Evolutionary conservation across 64 coral and sea anemone species (phyloP).

Genomic region (Catalaphyllia jardinei): DNA sequence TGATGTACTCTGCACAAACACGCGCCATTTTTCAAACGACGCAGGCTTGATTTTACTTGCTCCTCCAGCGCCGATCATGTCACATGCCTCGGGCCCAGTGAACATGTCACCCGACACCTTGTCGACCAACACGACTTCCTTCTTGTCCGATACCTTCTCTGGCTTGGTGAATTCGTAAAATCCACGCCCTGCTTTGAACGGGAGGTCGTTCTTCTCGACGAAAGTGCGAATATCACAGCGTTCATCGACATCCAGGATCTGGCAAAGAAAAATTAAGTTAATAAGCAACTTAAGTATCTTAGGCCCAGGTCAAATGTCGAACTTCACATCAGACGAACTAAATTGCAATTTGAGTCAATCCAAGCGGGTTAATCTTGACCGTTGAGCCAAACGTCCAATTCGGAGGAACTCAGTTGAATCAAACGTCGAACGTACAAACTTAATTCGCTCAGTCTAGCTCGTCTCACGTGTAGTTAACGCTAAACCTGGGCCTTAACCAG

Average conservation of each 20-base stretch:
- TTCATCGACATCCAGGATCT: constrained; percentile 91
- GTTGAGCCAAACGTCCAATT: too few relatives aligned
- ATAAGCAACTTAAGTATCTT: neutral
- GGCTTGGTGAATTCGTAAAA: constrained; percentile 99
- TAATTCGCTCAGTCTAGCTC: too few relatives aligned
- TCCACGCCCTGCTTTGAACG: constrained; percentile 91
- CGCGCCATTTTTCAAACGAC: constrained; percentile 87
- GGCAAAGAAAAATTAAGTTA: neutral
- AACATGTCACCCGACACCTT: constrained; percentile 95
- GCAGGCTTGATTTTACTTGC: constrained; percentile 69
- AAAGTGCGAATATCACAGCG: constrained; percentile 91
- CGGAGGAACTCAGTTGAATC: too few relatives aligned
- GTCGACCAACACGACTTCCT: constrained; percentile 91
- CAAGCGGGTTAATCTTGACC: too few relatives aligned
- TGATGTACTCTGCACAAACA: constrained; percentile 98
- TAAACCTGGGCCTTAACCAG: too few relatives aligned
- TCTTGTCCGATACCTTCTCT: constrained; percentile 98
- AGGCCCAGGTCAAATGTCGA: neutral
- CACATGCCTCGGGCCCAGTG: constrained; percentile 80
- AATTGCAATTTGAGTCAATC: too few relatives aligned
- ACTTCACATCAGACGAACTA: too few relatives aligned
- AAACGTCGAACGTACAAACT: too few relatives aligned
- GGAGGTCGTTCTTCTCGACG: constrained; percentile 79
- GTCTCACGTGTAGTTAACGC: too few relatives aligned
- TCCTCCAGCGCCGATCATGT: constrained; percentile 91